Evolutionary conservation across 2,113 vertebrate species (phyloP).

Genomic region (Sterna hirundo): DNA sequence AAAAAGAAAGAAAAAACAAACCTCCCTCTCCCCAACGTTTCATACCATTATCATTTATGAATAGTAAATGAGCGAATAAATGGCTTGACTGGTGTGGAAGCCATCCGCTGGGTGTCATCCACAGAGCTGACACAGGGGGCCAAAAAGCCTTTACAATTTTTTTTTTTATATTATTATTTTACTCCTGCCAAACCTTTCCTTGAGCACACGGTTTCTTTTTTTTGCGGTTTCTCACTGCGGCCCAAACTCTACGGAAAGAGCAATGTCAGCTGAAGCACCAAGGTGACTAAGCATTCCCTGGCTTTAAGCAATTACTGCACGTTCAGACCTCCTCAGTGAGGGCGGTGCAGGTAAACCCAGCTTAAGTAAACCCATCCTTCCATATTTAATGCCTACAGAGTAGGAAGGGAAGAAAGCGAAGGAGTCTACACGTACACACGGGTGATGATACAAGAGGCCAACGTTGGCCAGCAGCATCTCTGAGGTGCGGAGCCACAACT

Average conservation of each 20-base stretch:
- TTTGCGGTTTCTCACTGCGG: not conserved
- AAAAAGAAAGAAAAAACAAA: not conserved
- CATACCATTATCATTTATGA: not conserved
- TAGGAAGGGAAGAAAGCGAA: not conserved
- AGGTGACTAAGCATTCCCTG: conserved; percentile 33
- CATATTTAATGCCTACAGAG: not conserved
- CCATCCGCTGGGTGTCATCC: not conserved
- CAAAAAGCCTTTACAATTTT: not conserved
- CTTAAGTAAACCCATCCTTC: not conserved
- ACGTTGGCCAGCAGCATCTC: not conserved
- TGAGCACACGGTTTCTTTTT: not conserved
- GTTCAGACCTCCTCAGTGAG: not conserved
- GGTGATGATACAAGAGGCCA: not conserved
- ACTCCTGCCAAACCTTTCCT: not conserved
- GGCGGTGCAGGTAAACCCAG: not conserved
- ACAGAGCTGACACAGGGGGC: not conserved
- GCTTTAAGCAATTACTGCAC: not conserved
- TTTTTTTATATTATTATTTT: not conserved
- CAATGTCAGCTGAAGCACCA: not conserved
- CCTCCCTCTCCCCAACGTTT: not conserved
- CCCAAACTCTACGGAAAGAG: not conserved
- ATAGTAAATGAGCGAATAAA: not conserved
- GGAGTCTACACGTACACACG: rapidly evolving
- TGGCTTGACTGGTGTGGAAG: not conserved
- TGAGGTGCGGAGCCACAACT: rapidly evolving